Base-by-base conservation (phyloP, 2,797 vertebrate species). In the Pseudocheirus occidentalis region DNA sequence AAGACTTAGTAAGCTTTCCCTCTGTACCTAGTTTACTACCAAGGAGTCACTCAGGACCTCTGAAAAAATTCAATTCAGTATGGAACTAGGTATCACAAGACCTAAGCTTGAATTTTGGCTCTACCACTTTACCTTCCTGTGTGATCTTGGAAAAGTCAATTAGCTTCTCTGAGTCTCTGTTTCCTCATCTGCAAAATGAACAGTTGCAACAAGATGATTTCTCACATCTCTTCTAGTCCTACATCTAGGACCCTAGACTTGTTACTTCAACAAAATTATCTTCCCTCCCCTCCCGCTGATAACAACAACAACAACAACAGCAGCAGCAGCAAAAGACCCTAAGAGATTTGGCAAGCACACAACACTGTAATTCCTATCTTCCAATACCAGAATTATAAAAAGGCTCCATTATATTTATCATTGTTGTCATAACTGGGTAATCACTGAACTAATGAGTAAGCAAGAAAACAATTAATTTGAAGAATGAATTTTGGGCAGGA, bases 381-480 rank as follows among this genome's bases (percentile, higher is more conserved):
- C 10, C 93, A 94, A 93, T 1, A 58, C 1, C 52, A 54, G 54
- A 66, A 87, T 89, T 94, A 53, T 2, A 92, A 87, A 87, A 87
- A 3, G 92, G 53, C 94, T 95, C 21, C 94, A 21, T 55, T 94
- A 55, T 87, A 11, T 29, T 94, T 92, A 91, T 91, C 52, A 92
- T 91, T 95, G 57, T 94, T 96, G 91, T 92, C 92, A 93, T 92
- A 95, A 62, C 34, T 59, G 62, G 16, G 18, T 92, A 58, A 87
- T 53, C 73, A 29, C 40, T 90, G n/a, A 95, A 55, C n/a, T 54
- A 92, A 94, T 81, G n/a, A 81, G 11, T 92, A 93, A 95, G 91
- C 66, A 50, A 97, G 66, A 92, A 95, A 55, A 87, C 73, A 50
- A 87, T 81, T 81, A 81, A 81, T 27, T 31, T 91, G 52, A 92